Conservation (phyloP, 2,797 vertebrate genomes). For the Argya squamiceps region DNA sequence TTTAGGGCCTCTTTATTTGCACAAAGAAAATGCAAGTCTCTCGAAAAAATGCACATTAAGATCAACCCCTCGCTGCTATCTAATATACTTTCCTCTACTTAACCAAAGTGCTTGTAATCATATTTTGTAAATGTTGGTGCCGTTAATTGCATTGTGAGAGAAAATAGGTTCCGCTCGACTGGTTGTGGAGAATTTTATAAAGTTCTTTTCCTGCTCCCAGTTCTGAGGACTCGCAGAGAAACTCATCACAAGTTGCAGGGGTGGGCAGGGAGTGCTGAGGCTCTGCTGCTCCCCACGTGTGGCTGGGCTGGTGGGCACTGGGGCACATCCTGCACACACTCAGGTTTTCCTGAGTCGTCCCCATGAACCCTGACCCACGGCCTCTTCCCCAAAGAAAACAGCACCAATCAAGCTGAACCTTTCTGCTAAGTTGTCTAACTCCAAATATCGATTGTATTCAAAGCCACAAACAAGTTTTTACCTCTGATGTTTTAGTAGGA, state of each 20-base stretch:
- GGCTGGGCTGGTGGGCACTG: neutral
- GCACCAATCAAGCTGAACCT: rapidly evolving
- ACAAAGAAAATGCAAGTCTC: conserved; percentile 98
- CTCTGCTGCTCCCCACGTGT: neutral
- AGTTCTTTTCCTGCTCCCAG: conserved; percentile 87
- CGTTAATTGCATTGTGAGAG: conserved; percentile 98
- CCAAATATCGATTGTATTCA: neutral
- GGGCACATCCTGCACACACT: neutral
- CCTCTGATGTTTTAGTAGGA: neutral
- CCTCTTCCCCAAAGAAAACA: neutral
- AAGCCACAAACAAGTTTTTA: neutral
- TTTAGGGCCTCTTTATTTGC: conserved; percentile 99
- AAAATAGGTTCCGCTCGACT: conserved; percentile 96
- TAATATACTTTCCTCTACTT: conserved; percentile 99
- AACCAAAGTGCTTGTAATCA: conserved; percentile 99
- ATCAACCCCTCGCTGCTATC: conserved; percentile 99
- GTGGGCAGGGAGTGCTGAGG: neutral
- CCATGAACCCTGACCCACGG: rapidly evolving
- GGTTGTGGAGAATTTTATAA: conserved; percentile 94
- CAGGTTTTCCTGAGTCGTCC: rapidly evolving
- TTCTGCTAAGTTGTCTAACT: neutral
- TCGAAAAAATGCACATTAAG: conserved; percentile 96
- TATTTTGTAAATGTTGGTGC: conserved; percentile 99
- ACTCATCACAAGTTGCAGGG: conserved; percentile 81
- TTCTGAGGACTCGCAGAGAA: conserved; percentile 82